A percentile compares a stretch with the other conserved stretches of the same genome.
Conservation (phyloP, 2,797 vertebrate genomes). For the Gobio occitaniae region DNA sequence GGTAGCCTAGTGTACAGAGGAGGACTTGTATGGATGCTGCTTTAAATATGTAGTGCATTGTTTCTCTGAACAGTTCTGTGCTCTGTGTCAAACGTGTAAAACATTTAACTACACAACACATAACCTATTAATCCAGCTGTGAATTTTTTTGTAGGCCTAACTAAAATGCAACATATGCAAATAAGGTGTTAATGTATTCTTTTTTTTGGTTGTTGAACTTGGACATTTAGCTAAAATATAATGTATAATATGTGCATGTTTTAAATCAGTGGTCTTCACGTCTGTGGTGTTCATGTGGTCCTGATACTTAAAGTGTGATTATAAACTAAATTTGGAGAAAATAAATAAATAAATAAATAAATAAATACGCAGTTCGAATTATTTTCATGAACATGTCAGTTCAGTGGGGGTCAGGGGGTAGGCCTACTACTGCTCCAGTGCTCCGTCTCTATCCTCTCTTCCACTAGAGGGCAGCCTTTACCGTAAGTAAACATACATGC, state of each 20-base stretch:
- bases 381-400: neutral
- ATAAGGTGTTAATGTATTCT: neutral
- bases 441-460: neutral
- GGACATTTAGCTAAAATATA: neutral
- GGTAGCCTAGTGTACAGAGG: slow-evolving; percentile 37
- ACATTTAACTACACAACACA: neutral
- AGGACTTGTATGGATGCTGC: slow-evolving; percentile 33
- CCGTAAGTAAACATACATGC: neutral
- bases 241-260: neutral
- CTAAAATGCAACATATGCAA: neutral
- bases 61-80: neutral
- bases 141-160: neutral
- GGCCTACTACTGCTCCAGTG: neutral
- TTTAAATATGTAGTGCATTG: slow-evolving; percentile 8
- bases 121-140: neutral
- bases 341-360: too few species aligned
- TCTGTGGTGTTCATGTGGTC: neutral
- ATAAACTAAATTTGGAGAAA: neutral
- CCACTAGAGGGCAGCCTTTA: slow-evolving; percentile 24
- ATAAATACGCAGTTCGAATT: neutral
- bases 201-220: neutral
- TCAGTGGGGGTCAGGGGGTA: neutral
- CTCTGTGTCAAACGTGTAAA: neutral
- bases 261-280: neutral
- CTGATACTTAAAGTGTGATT: neutral